A percentile compares a stretch with the other conserved stretches of the same genome.
phyloP scores from a whole-genome alignment of 2,888 invertebrate species.

The Rotaria sp. region DNA sequence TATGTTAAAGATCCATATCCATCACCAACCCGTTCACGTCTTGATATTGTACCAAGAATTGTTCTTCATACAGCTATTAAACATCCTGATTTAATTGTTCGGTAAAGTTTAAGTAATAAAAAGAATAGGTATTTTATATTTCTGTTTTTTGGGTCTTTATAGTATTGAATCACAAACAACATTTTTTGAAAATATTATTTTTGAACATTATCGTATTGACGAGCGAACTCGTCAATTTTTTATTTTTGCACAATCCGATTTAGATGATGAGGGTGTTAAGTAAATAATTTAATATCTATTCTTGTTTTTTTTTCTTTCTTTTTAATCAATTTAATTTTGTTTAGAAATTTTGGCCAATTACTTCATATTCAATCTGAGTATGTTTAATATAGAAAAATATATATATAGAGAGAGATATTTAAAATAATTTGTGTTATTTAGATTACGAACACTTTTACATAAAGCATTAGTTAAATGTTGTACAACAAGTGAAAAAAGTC shows the following conservation, averaged over 20 bases:
- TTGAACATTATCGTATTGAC: conserved; percentile 1
- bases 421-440: not conserved
- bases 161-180: not conserved
- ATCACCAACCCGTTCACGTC: conserved; percentile 8
- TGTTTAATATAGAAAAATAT: not conserved
- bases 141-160: not conserved
- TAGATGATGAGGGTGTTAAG: not conserved
- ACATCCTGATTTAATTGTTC: not conserved
- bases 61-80: not conserved
- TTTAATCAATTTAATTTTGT: not conserved
- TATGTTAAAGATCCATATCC: conserved; percentile 17
- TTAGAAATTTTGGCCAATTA: conserved; percentile 7
- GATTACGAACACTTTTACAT: not conserved
- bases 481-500: not conserved
- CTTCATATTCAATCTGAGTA: conserved; percentile 24
- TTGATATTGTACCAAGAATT: not conserved
- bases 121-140: not conserved
- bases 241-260: conserved; percentile 10
- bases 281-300: not conserved
- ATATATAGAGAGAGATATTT: not conserved
- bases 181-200: conserved; percentile 28
- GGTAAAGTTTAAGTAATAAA: not conserved
- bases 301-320: not conserved
- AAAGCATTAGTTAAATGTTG: not conserved
- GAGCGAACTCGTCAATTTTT: conserved; percentile 26